A percentile compares a stretch with the other conserved stretches of the same genome.
Conservation (phyloP, 2,113 vertebrate species). For the Himantopus leucocephalus region DNA sequence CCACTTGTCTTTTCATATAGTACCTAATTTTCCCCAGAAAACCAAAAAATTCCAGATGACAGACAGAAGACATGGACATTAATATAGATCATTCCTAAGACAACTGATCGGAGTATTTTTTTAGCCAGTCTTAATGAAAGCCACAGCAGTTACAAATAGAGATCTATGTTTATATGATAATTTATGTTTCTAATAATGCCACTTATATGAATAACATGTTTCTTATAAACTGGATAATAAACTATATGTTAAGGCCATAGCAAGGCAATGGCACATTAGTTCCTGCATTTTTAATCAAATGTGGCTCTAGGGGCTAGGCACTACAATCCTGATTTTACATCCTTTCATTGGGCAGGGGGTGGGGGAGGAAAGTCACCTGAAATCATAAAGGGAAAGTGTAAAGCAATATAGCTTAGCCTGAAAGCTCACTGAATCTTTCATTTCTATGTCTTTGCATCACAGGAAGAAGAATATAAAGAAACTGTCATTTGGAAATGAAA, state of each 20-base stretch:
- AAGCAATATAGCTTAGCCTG: background rate
- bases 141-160: background rate
- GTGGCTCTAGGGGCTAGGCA: background rate
- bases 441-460: background rate
- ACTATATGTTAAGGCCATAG: conserved; percentile 6
- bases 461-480: conserved; percentile 17
- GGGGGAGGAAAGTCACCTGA: background rate
- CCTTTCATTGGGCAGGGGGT: background rate
- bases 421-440: conserved; percentile 17
- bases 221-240: conserved; percentile 60
- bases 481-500: conserved; percentile 30
- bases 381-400: background rate
- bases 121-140: conserved; percentile 26
- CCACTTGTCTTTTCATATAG: background rate
- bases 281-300: conserved; percentile 60
- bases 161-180: background rate
- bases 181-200: conserved; percentile 57
- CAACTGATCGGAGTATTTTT: background rate
- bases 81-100: conserved; percentile 17
- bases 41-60: background rate
- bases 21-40: background rate
- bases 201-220: conserved; percentile 57
- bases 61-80: conserved; percentile 20
- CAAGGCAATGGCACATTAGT: background rate
- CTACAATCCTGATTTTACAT: background rate